Base-by-base conservation (phyloP, 2,888 invertebrate species). In the Auanema sp. region DNA sequence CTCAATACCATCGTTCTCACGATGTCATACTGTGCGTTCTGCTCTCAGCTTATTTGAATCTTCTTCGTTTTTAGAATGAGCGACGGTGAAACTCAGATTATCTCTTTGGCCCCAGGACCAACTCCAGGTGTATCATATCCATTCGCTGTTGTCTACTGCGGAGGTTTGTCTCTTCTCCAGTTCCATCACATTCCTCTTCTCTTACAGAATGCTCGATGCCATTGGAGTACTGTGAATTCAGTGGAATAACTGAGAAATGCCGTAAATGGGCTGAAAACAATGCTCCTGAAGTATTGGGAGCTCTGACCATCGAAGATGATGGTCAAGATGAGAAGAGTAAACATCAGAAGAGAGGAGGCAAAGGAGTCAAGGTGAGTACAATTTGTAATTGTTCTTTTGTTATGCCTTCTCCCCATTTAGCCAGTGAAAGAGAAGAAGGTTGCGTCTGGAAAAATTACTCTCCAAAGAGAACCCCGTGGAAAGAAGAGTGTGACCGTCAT, bases 401-500 rank as follows among this genome's bases (percentile, higher is more conserved):
- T 2, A 18, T 52, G 24, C 16, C n/a, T 16, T 52, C 52, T 52
- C 6, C 10, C n/a, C 52, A 14, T 16, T 53, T 21, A 56, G 57
- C 51, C 44, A 14, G 52, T 47, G 18, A 43, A 65, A 49, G 60
- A 73, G 58, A 69, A 75, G 92, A 91, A 84, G 89, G 91, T 84
- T 90, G 93, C 51, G 90, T 90, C 82, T 91, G 93, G 66, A 49
- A 83, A 84, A 33, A 81, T 87, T 21, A 83, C 84, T 42, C 63
- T 87, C 41, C 86, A 84, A 53, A 81, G 85, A 47, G 85, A 86
- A n/a, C 93, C 95, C 21, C 89, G 98, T 77, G 97, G 97, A 68
- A 98, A 98, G 85, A 96, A 89, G 96, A 97, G 89, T 93, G 95
- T 97, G 1, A 98, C 98, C 2, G 93, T 98, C 14, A 92, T 98